A percentile compares a stretch with the other conserved stretches of the same genome.
Evolutionary conservation across 2,888 invertebrate genomes (phyloP).

Genomic region (Sesamia inferens): DNA sequence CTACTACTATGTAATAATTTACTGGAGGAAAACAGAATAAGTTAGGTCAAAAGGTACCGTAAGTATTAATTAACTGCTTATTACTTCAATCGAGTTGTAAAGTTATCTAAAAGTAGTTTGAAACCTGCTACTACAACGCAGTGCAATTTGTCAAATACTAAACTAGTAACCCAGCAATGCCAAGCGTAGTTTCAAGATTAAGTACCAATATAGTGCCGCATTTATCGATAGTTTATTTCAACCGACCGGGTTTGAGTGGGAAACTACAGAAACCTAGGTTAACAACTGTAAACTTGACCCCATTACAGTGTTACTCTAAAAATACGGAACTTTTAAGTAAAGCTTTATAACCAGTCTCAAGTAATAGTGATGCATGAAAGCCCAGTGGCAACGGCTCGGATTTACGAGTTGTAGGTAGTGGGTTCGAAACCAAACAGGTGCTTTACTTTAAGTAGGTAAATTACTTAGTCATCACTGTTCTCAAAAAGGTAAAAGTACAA

Average conservation of each 20-base stretch:
- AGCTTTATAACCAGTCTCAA: background rate
- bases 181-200: constrained; percentile 36
- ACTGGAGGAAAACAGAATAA: background rate
- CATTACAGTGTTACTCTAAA: background rate
- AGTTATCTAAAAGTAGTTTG: constrained; percentile 33
- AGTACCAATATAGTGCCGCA: constrained; percentile 11
- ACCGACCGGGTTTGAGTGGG: background rate
- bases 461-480: background rate
- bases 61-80: constrained; percentile 13
- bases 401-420: background rate
- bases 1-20: background rate
- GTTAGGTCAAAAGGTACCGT: background rate
- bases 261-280: constrained; percentile 18
- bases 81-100: constrained; percentile 14
- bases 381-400: background rate
- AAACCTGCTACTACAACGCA: constrained; percentile 26
- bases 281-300: constrained; percentile 24
- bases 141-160: constrained; percentile 39
- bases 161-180: constrained; percentile 32
- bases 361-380: background rate
- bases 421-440: background rate
- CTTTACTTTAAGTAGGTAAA: background rate
- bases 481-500: background rate
- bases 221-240: constrained; percentile 27
- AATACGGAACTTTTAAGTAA: background rate